Evolutionary conservation across 2,888 invertebrate species (phyloP), one percentile per base, ranked within the genome.

Genomic region (Leptopilina myrica): DNA sequence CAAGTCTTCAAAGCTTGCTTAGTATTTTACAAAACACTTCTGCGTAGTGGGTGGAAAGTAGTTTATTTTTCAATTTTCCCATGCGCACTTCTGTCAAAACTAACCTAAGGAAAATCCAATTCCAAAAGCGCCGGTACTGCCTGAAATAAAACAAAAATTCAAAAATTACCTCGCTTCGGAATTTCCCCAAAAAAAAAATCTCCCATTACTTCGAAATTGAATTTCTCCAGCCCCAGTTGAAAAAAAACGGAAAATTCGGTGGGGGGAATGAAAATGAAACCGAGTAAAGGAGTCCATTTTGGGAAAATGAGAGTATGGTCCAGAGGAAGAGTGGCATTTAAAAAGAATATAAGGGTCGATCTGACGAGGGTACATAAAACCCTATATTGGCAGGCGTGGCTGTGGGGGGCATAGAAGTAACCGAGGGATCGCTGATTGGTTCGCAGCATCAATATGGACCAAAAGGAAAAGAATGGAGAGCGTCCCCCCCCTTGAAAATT

Each of bases 351-450:
- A 88, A 86, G 88, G 88, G 87, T 87, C 87, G 89, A 86, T 88
- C 85, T 86, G 90, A 89, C 90, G 90, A 90, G 90, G 89, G 90
- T 90, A 88, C 87, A 85, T 88, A 11, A 4, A 49, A 89, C 88
- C 89, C 88, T 90, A 90, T 90, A 91, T 91, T 90, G 91, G 91
- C 91, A 91, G 91, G 91, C 91, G 91, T 91, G 91, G 91, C 90
- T 87, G 89, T 83, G 49, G 88, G 89, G 89, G 86, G 87, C 86
- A 87, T 86, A 87, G 86, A 87, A 87, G 88, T 87, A 43, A 43
- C 80, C 84, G 85, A 83, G 87, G 87, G 89, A 86, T 85, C 86
- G 89, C 89, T 90, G 90, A 91, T 91, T 91, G 91, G 91, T 89
- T 91, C 87, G 76, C 80, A 77, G 77, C 79, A 76, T 78, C 80